A percentile compares a stretch with the other conserved stretches of the same genome.
phyloP scores from a whole-genome alignment of 2,888 invertebrate species.

The Cheilosia impressa region DNA sequence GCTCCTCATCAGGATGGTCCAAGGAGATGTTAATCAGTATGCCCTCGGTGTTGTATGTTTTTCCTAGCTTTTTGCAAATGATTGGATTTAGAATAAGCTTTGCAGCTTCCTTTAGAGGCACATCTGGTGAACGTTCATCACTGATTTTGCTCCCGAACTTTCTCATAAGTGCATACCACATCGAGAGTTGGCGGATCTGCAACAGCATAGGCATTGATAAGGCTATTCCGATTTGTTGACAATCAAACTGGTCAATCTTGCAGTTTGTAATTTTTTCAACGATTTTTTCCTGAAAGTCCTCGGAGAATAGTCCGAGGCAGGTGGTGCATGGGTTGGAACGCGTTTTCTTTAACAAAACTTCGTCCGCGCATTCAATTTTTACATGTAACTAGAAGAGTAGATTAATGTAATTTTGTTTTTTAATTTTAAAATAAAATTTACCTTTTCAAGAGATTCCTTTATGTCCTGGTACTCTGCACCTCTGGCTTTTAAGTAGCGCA shows the following conservation, averaged over 20 bases:
- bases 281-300: slow-evolving; percentile 84
- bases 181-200: slow-evolving; percentile 87
- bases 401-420: slow-evolving; percentile 25
- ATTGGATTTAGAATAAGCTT: slow-evolving; percentile 88
- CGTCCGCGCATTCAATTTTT: slow-evolving; percentile 55
- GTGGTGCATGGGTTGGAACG: slow-evolving; percentile 86
- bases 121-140: slow-evolving; percentile 81
- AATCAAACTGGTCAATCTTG: slow-evolving; percentile 86
- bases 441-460: slow-evolving; percentile 84
- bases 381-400: slow-evolving; percentile 75
- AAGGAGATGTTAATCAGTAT: slow-evolving; percentile 83
- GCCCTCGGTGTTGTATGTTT: slow-evolving; percentile 85
- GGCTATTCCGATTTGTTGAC: slow-evolving; percentile 87
- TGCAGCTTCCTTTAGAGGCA: slow-evolving; percentile 91
- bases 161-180: slow-evolving; percentile 86
- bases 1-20: slow-evolving; percentile 84
- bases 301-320: slow-evolving; percentile 90
- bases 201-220: slow-evolving; percentile 89
- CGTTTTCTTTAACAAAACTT: slow-evolving; percentile 81
- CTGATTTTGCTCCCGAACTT: slow-evolving; percentile 85
- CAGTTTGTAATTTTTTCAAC: slow-evolving; percentile 85
- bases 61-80: slow-evolving; percentile 85
- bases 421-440: slow-evolving; percentile 79
- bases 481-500: slow-evolving; percentile 87
- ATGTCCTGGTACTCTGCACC: slow-evolving; percentile 85